Conservation (phyloP, 2,113 vertebrate genomes). For the Siphamia tubifer region DNA sequence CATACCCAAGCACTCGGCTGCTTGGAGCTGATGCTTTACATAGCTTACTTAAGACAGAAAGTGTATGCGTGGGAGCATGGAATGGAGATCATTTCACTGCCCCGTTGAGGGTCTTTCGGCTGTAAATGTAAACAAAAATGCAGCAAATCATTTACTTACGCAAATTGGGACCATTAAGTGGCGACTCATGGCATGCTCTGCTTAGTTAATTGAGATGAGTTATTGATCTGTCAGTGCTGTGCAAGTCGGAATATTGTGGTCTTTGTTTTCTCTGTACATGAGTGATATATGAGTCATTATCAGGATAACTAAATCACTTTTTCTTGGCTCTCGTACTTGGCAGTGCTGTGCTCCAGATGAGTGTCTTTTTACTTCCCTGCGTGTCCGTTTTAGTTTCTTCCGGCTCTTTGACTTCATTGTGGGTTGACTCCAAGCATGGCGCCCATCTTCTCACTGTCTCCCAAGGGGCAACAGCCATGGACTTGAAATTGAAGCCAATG, state of each 20-base stretch:
- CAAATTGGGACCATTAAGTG: conserved; percentile 45
- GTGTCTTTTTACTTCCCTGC: conserved; percentile 14
- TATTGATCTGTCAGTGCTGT: conserved; percentile 49
- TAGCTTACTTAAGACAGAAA: conserved; percentile 13
- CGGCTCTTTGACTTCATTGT: conserved; percentile 6
- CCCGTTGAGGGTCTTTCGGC: conserved; percentile 27
- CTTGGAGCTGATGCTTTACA: not conserved
- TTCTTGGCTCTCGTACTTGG: not conserved
- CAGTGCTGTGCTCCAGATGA: not conserved
- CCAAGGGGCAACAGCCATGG: too few species aligned
- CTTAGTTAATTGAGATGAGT: conserved; percentile 57
- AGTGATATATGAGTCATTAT: conserved; percentile 24
- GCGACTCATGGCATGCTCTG: conserved; percentile 23
- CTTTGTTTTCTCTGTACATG: conserved; percentile 5
- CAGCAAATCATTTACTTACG: conserved; percentile 48
- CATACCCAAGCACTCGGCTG: not conserved
- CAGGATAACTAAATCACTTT: not conserved
- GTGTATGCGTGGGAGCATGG: conserved; percentile 23
- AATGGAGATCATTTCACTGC: not conserved
- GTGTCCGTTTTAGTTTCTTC: conserved; percentile 33
- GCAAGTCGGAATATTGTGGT: conserved; percentile 9
- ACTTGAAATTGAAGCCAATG: too few species aligned
- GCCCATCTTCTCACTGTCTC: conserved; percentile 38
- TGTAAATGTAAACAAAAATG: conserved; percentile 47
- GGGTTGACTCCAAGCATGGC: conserved; percentile 22